Evolutionary conservation across 2,888 invertebrate genomes (phyloP), one percentile per base, ranked within the genome.

Genomic region (Beris morrisii): DNA sequence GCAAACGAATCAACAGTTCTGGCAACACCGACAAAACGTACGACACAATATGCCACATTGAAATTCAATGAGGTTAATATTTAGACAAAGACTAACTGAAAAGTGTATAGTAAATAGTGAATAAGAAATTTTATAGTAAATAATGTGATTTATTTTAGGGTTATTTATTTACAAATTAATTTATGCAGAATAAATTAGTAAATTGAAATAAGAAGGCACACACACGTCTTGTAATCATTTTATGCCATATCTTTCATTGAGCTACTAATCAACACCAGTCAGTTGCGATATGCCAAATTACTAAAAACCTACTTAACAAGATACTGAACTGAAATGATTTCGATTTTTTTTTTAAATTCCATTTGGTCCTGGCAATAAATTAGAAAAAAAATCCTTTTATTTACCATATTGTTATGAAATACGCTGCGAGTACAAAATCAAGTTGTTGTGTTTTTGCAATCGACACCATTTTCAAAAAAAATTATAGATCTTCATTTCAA

Each of bases 31-130:
- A 70, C 44, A 56, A 80, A 81, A 75, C 78, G 79, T 70, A 78
- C 82, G 79, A 85, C 86, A 75, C 86, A 87, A 78, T 87, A 87
- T 77, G 84, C 87, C 66, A 86, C 87, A 74, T 81, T 87, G 73
- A 86, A 85, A 78, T 88, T 87, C 80, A 85, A 86, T 77, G 87
- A 87, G 77, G 84, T 87, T 71, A 73, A 72, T 67, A 73, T 75
- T 61, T 75, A 73, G 70, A 56, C 28, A 54, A 43, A 38, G 55
- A 28, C 57, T 53, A 53, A 46, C 28, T 15, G 43, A 43, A 43
- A 5, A 9, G 11, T n/a, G 15, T 43, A 11, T 7, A 46, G 43
- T 22, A 43, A 59, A 46, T 45, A 31, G 30, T 31, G 13, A 48
- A 61, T 43, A 61, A 61, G 43, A 38, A 52, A 38, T 46, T 59